phyloP scores from a whole-genome alignment of 2,797 vertebrate genomes.

The Chaetodon trifasciatus region DNA sequence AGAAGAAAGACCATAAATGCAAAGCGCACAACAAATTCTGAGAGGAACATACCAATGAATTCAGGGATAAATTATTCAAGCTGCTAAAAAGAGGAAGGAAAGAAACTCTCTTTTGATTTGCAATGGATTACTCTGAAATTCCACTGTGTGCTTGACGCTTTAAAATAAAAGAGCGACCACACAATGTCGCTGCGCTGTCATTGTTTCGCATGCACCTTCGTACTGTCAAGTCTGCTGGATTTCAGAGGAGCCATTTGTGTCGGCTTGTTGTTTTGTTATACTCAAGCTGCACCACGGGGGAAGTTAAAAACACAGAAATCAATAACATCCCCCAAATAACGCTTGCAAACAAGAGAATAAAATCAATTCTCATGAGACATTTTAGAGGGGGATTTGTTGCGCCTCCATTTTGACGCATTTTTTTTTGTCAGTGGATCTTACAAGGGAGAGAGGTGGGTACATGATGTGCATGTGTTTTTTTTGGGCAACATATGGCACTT shows the following conservation, averaged over 20 bases:
- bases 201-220: constrained; percentile 45
- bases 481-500: constrained; percentile 66
- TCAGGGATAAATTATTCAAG: constrained; percentile 63
- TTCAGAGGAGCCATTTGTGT: constrained; percentile 65
- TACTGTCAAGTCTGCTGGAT: constrained; percentile 42
- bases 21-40: constrained; percentile 55
- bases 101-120: constrained; percentile 48
- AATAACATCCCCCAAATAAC: constrained; percentile 67
- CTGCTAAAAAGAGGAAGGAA: constrained; percentile 26
- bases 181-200: constrained; percentile 47
- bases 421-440: constrained; percentile 43
- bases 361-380: constrained; percentile 58
- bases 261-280: constrained; percentile 50
- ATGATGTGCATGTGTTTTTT: constrained; percentile 41
- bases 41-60: constrained; percentile 56
- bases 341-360: constrained; percentile 64
- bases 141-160: constrained; percentile 27
- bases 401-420: constrained; percentile 28
- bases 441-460: constrained; percentile 26
- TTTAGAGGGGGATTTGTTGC: constrained; percentile 52
- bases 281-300: constrained; percentile 47
- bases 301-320: constrained; percentile 72
- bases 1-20: constrained; percentile 48
- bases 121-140: constrained; percentile 52
- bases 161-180: constrained; percentile 44